Evolutionary conservation across 2,113 vertebrate genomes (phyloP).

Genomic region (Salvelinus namaycush): DNA sequence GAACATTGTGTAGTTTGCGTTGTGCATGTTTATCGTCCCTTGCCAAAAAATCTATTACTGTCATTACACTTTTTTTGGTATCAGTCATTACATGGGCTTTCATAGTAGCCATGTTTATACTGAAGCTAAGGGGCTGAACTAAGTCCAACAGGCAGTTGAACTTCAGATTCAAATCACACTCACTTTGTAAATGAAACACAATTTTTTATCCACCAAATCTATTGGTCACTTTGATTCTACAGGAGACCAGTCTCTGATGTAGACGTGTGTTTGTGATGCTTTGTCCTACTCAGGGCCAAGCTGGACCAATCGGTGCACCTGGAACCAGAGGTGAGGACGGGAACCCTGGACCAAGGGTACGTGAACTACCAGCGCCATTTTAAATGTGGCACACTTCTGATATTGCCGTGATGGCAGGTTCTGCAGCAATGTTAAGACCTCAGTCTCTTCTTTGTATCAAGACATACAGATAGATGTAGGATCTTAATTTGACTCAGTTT

Average conservation of each 20-base stretch:
- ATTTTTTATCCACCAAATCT: no score
- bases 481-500: no score
- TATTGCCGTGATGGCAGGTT: background rate
- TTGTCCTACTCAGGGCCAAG: conserved; percentile 74
- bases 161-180: no score
- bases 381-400: background rate
- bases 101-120: conserved; percentile 11
- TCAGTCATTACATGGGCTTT: no score
- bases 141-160: background rate
- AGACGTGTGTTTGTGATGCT: background rate
- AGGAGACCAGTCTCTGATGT: background rate
- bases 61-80: no score
- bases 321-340: conserved; percentile 88
- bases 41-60: no score
- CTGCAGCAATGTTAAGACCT: no score
- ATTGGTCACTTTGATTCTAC: background rate
- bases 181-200: no score
- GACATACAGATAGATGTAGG: no score
- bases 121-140: conserved; percentile 3
- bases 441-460: no score
- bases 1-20: no score
- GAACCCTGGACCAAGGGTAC: conserved; percentile 88
- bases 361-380: conserved; percentile 7
- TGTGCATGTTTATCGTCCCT: no score
- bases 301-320: conserved; percentile 78